Evolutionary conservation across 2,888 invertebrate genomes (phyloP), one percentile per base, ranked within the genome.

Genomic region (Watsonalla cultraria): DNA sequence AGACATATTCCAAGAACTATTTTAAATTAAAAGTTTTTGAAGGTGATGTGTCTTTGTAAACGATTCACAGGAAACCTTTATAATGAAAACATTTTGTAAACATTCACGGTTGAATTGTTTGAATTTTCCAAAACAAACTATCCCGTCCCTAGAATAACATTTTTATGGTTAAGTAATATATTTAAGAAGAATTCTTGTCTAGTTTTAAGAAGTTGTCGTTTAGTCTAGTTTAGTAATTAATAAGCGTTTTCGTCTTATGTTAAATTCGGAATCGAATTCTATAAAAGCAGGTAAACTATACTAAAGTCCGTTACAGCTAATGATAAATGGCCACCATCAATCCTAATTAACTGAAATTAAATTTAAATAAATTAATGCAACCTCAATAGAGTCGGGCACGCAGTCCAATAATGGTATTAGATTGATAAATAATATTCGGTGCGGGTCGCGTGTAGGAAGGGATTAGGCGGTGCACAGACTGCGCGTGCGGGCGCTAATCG

Each of bases 371-470:
- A 8, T 42, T 42, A 42, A 42, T 5, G 6, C 11, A 42, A 42
- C 42, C 42, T 42, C 8, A 5, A 11, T 42, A 42, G 11, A 42
- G 42, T 42, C 11, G 11, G 11, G 42, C 42, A 42, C 47, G 7
- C 37, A 51, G 64, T 52, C 62, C 56, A 53, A 47, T 57, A 65
- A 60, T 60, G 57, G 54, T 67, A 80, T 78, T 78, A 75, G 80
- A 76, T 76, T 73, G 75, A 74, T 76, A 73, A 76, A 75, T 75
- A 76, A 72, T 63, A 71, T 70, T 72, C 60, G 68, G 82, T 86
- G 86, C 85, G 87, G 87, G 87, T 80, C 74, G 83, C 82, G 86
- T 85, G 86, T 74, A 64, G 58, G 68, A 54, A 52, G 57, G 82
- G 85, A 86, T 87, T 86, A 86, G 70, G 73, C 66, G 58, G 68